Evolutionary conservation across 2,113 vertebrate species (phyloP), one percentile per base, ranked within the genome.

Genomic region (Nothobranchius furzeri): DNA sequence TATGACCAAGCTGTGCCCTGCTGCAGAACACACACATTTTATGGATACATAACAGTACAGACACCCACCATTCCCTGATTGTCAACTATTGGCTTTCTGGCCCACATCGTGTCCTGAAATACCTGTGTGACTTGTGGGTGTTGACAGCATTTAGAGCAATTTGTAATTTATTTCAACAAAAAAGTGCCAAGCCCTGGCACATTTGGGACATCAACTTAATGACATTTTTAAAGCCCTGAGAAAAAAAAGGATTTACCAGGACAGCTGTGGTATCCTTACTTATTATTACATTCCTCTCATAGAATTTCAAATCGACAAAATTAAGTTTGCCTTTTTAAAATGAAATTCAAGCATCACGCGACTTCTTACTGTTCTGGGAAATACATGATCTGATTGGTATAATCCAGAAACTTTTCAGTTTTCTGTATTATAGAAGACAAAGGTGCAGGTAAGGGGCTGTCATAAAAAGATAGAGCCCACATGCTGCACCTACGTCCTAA

Each of bases 1-100:
- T 72, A 84, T 56, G 17, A 55, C 74, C 81, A 76, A 64, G 66
- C 80, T 81, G 85, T 63, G 52, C 75, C 75, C 66, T 58, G 64
- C 65, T 79, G 70, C 70, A 79, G 75, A 72, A 65, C 40, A 12
- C 49, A 72, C 30, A 30, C 48, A 14, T 60, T 85, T 83, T 68
- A 85, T 72, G 48, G 60, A 52, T 20, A 58, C 52, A 78, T 48
- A 79, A 72, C 58, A 37, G 35, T 45, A 8, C 56, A 64, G n/a
- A 61, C 20, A 52, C 66, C 52, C 60, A 55, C n/a, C 51, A 76
- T 47, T 60, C 49, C 56, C 60, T 63, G 42, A 55, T 25, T 73
- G 60, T 50, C 43, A 45, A 70, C 59, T 51, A 25, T n/a, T 30
- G 48, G 43, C 47, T 68, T 78, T 70, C 55, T 66, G 68, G 53